Base-by-base conservation (phyloP, 2,113 vertebrate species). In the Parus major region DNA sequence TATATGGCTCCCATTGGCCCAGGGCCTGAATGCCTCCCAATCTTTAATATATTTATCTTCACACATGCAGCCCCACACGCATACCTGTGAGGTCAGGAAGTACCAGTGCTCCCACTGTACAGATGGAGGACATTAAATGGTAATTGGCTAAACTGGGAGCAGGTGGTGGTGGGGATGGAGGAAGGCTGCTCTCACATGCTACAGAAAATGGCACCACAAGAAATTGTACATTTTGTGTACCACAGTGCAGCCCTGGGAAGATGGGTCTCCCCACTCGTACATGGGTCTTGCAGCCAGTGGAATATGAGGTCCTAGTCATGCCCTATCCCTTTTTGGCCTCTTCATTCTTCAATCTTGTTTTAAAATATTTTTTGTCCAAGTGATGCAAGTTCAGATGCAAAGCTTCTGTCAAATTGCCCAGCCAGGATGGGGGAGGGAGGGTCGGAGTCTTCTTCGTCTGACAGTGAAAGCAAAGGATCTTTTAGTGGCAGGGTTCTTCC, bases 31-130 rank as follows among this genome's bases (percentile, higher is more conserved):
- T 91, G 84, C 56, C 77, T 92, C 86, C 81, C 89, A 57, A 92
- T 92, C 93, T 91, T 86, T 85, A 95, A 97, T 96, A 94, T 95
- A 96, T 96, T 97, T 95, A 91, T 95, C 95, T 95, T 97, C 81
- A 84, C 95, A 96, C 94, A 41, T 86, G 86, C 95, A 55, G 93
- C 31, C 63, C 57, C 91, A 31, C 88, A 93, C 0, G n/a, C 94
- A 87, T 95, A 95, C 92, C 91, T 96, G 95, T 93, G 86, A 86
- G 94, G 84, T 82, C 93, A 92, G 96, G 94, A 97, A 97, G 94
- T 81, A 57, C 86, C 81, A 61, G 50, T 63, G 76, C 70, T 92
- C 57, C 92, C 29, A 0, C 18, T 55, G 77, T 95, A 82, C 95
- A 92, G 87, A 95, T 82, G 90, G 95, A 77, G 87, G 39, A 53